Conservation (phyloP, 1,140 invertebrate genomes). For the Drosophila jambulina region DNA sequence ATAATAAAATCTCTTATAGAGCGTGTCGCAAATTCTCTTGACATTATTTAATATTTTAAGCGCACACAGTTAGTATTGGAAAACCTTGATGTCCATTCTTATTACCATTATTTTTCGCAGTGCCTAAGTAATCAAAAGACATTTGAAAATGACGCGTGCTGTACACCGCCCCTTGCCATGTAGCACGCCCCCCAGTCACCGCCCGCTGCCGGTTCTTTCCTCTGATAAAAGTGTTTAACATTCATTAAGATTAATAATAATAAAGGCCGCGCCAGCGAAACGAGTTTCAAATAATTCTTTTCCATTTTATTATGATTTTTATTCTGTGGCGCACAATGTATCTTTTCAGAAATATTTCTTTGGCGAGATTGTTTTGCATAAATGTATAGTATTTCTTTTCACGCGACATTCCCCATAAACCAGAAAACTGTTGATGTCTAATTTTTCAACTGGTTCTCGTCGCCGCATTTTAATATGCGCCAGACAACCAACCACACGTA, state of each 20-base stretch:
- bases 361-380: constrained; percentile 45
- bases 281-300: constrained; percentile 66
- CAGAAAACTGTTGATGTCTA: constrained; percentile 60
- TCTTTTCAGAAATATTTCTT: constrained; percentile 52
- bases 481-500: constrained; percentile 38
- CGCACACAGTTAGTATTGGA: not conserved
- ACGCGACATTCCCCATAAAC: constrained; percentile 73
- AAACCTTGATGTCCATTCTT: not conserved
- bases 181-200: constrained; percentile 10
- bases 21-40: too few relatives aligned
- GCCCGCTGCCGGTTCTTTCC: constrained; percentile 40
- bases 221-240: constrained; percentile 83
- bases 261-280: constrained; percentile 51
- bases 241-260: constrained; percentile 83
- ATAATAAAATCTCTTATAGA: not conserved
- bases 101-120: not conserved
- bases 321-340: constrained; percentile 8
- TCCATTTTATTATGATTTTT: constrained; percentile 4
- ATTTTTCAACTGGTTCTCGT: constrained; percentile 71
- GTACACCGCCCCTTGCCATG: constrained; percentile 17
- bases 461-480: constrained; percentile 59
- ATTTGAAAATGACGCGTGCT: constrained; percentile 78
- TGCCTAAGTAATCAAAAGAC: constrained; percentile 26
- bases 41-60: not conserved
- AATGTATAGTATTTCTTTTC: constrained; percentile 47